Base-by-base conservation (phyloP, 2,888 invertebrate genomes). In the Sphaeridia pumilis region DNA sequence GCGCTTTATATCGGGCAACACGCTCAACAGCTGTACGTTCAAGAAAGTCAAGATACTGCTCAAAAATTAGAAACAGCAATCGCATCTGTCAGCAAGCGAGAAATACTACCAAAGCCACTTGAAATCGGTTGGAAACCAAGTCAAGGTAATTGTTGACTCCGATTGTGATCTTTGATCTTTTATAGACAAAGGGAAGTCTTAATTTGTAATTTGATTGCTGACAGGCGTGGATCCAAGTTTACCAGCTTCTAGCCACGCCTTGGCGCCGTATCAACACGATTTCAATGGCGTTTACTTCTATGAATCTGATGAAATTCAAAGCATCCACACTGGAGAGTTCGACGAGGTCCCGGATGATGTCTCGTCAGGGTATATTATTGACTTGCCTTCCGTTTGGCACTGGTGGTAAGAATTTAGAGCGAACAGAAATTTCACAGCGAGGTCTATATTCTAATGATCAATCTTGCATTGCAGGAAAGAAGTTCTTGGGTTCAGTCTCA, bases 1-100 rank as follows among this genome's bases (percentile, higher is more conserved):
- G 77, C 83, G 0, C 74, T 90, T n/a, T 90, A 89, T 70, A 73
- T 90, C 47, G 89, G 88, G 49, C 83, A 85, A 73, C 86, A 87
- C 68, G 77, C 85, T 24, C 80, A 79, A 66, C 88, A 88, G 74
- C 55, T 63, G 41, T 65, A 65, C 46, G 64, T 65, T 3, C 66
- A 66, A 56, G 64, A 62, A 50, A 64, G 59, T 31, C 61, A 62
- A 5, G 26, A 22, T 20, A 63, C 57, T 7, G 56, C 59, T 5
- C 58, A 52, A 7, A 61, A 57, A 52, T 42, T 61, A 42, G 60
- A 49, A 41, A 51, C 22, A 24, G 42, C 41, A 10, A 38, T 51
- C 35, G 46, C 48, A 21, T 25, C 53, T n/a, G 17, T 52, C 24
- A 14, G 21, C 3, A 49, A 41, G 41, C 14, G n/a, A 22, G 44